phyloP scores from a whole-genome alignment of 2,888 invertebrate species.

The Leucophora obtusa region DNA sequence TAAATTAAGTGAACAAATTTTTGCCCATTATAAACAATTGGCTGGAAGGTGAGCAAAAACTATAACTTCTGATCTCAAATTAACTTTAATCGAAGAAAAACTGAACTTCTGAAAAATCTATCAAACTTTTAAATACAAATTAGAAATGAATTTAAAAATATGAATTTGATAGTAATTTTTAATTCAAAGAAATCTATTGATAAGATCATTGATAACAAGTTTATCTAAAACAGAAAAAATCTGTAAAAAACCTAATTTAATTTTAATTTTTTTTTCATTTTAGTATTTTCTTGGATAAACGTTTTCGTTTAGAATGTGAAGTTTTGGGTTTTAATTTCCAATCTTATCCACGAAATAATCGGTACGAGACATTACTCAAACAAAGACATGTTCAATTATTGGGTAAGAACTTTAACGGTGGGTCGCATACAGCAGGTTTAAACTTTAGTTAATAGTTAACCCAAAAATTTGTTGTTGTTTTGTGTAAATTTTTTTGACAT shows the following conservation, averaged over 20 bases:
- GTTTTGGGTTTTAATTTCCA: constrained; percentile 91
- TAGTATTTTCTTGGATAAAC: constrained; percentile 96
- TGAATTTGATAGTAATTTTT: no score
- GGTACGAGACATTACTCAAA: constrained; percentile 95
- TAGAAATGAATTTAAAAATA: no score
- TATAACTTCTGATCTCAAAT: no score
- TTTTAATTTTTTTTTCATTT: constrained; percentile 55
- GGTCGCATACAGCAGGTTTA: no score
- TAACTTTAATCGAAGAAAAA: no score
- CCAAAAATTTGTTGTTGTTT: no score
- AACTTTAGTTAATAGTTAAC: no score
- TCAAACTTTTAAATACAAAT: background rate
- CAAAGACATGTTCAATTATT: constrained; percentile 97
- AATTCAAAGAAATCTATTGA: no score
- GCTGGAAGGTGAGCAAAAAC: constrained; percentile 82
- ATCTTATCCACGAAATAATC: constrained; percentile 91
- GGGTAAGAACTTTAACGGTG: constrained; percentile 67
- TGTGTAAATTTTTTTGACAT: no score
- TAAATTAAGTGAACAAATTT: constrained; percentile 98
- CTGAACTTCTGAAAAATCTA: background rate
- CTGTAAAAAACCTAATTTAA: background rate
- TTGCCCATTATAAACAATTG: constrained; percentile 97
- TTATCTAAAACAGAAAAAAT: background rate
- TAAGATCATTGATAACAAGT: no score
- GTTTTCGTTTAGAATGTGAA: constrained; percentile 97